These are phyloP conservation scores for Saccostrea glomerata DNA, from an alignment of 1,140 invertebrate species.

Conservation along the genomic window DNA sequence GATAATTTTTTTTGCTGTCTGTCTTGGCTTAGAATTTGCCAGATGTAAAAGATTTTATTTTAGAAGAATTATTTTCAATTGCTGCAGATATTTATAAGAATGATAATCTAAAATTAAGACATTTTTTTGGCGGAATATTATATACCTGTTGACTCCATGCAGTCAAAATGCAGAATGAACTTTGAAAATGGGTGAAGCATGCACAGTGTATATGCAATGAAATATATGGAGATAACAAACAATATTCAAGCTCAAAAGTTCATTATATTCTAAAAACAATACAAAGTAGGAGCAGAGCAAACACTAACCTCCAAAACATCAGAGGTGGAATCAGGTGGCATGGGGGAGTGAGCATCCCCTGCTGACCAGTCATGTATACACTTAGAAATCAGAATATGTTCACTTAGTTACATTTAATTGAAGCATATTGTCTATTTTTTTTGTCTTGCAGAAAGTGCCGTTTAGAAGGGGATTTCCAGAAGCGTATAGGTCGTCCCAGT, in stretches of 20 bases:
- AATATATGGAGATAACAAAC: too few species aligned
- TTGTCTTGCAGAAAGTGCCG: slow-evolving; percentile 73
- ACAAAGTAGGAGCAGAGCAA: too few species aligned
- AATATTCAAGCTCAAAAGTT: too few species aligned
- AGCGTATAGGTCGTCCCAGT: slow-evolving; percentile 62
- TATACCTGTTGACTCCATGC: background rate
- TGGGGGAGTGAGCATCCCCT: too few species aligned
- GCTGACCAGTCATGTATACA: background rate
- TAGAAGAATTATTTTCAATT: background rate
- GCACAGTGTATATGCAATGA: background rate
- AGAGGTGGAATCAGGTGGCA: too few species aligned
- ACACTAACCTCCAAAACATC: too few species aligned
- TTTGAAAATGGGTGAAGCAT: slow-evolving; percentile 13
- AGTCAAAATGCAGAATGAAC: background rate
- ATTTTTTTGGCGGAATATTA: background rate
- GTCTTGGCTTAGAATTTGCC: slow-evolving; percentile 4
- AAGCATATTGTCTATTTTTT: background rate
- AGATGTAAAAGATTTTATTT: background rate
- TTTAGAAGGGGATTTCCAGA: slow-evolving; percentile 72
- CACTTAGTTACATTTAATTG: background rate
- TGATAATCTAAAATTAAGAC: background rate
- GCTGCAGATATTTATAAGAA: slow-evolving; percentile 8
- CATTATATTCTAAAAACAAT: too few species aligned
- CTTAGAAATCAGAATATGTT: background rate
- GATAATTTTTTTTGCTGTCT: background rate